Percentiles rank a stretch among this genome's conserved stretches.
Evolutionary conservation across 2,888 invertebrate species (phyloP).

Genomic region (Catocala nupta): DNA sequence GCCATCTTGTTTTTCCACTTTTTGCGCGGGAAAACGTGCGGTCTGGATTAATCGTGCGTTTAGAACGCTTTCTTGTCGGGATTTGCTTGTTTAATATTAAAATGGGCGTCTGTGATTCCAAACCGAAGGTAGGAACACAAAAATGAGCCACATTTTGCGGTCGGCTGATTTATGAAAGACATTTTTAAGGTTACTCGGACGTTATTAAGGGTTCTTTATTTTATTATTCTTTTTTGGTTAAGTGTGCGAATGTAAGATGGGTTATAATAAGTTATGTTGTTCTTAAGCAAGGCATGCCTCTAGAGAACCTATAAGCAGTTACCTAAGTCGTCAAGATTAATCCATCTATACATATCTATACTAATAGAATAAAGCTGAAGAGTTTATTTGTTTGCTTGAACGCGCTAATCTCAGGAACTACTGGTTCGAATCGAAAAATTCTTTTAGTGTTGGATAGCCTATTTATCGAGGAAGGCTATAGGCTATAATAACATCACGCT

Average conservation of each 20-base stretch:
- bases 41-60: constrained; percentile 64
- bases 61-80: constrained; percentile 53
- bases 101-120: constrained; percentile 52
- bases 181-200: constrained; percentile 33
- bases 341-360: too few relatives aligned
- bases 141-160: constrained; percentile 38
- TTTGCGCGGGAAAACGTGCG: constrained; percentile 47
- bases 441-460: too few relatives aligned
- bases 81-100: constrained; percentile 57
- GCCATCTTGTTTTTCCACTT: constrained; percentile 66
- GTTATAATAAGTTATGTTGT: not conserved
- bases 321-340: too few relatives aligned
- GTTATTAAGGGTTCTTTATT: constrained; percentile 31
- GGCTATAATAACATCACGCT: too few relatives aligned
- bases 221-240: constrained; percentile 13
- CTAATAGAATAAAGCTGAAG: too few relatives aligned
- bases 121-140: constrained; percentile 43
- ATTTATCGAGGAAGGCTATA: too few relatives aligned
- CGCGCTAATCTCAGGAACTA: too few relatives aligned
- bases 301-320: too few relatives aligned
- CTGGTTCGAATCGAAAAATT: too few relatives aligned
- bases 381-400: too few relatives aligned
- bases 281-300: too few relatives aligned
- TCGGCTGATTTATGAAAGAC: constrained; percentile 33
- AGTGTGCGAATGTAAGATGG: not conserved